Percentiles rank a stretch among this genome's conserved stretches.
phyloP scores from a whole-genome alignment of 2,888 invertebrate genomes.

The Norana najaformis region DNA sequence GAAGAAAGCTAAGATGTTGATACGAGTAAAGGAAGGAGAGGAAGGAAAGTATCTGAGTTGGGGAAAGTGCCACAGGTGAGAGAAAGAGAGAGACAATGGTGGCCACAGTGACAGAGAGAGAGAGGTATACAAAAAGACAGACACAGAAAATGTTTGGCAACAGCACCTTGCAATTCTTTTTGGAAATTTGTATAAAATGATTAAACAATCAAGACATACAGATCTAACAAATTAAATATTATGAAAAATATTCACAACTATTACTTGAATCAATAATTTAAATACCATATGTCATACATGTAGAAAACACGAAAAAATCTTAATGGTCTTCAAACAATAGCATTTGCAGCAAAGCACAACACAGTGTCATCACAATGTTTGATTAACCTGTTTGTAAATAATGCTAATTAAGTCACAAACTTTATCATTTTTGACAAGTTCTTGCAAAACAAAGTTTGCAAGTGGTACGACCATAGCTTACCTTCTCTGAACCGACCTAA shows the following conservation, averaged over 20 bases:
- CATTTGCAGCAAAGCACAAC: not conserved
- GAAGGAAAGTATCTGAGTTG: not conserved
- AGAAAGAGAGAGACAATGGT: not conserved
- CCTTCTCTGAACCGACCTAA: not conserved
- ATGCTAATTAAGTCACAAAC: not conserved
- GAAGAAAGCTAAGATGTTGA: not conserved
- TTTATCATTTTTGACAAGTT: not conserved
- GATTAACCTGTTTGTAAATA: slow-evolving; percentile 13
- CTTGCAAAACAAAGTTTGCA: not conserved
- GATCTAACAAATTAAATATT: not conserved
- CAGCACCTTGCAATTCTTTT: not conserved
- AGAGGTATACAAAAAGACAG: no score
- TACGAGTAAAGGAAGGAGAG: not conserved
- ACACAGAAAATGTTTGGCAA: not conserved
- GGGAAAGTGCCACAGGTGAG: not conserved
- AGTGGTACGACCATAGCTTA: not conserved
- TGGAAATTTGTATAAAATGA: not conserved
- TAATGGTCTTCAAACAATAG: not conserved
- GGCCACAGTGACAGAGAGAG: no score
- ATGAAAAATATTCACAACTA: not conserved
- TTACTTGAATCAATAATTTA: not conserved
- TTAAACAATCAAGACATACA: not conserved
- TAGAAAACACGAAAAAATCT: not conserved
- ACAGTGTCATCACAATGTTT: not conserved
- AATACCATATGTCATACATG: not conserved